A percentile compares a stretch with the other conserved stretches of the same genome.
phyloP scores from a whole-genome alignment of 2,113 vertebrate genomes.

The Megaceryle torquata region DNA sequence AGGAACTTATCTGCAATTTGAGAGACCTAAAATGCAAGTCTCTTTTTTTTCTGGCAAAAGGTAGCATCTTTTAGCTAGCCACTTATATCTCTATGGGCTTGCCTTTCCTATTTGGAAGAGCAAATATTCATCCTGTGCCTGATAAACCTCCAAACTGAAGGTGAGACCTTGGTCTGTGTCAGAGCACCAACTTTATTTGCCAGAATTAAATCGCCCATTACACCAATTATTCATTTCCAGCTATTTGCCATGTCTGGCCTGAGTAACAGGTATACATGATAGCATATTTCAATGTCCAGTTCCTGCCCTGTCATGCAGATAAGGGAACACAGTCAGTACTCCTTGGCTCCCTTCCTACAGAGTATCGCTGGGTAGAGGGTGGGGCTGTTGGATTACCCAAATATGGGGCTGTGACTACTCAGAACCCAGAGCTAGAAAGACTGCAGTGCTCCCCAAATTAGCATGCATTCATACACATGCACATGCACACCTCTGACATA shows the following conservation, averaged over 20 bases:
- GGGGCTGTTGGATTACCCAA: background rate
- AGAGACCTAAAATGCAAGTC: background rate
- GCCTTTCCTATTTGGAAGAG: background rate
- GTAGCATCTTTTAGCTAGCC: background rate
- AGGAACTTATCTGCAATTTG: background rate
- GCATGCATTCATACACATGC: fast-evolving
- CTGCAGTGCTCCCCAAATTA: background rate
- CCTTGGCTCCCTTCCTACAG: background rate
- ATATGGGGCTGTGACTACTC: background rate
- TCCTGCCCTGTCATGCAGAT: background rate
- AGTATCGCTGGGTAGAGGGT: background rate
- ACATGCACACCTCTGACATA: background rate
- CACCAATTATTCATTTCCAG: background rate
- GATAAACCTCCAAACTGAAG: background rate
- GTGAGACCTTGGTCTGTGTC: background rate
- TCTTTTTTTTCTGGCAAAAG: background rate
- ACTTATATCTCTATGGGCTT: background rate
- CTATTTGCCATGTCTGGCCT: background rate
- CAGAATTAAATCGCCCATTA: background rate
- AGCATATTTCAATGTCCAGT: background rate
- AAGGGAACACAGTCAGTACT: background rate
- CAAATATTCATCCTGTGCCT: background rate
- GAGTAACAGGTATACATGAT: background rate
- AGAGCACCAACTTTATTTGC: background rate
- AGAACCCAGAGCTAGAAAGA: background rate